Conservation (phyloP, 2,113 vertebrate species). For the Cryptotis parvus region DNA sequence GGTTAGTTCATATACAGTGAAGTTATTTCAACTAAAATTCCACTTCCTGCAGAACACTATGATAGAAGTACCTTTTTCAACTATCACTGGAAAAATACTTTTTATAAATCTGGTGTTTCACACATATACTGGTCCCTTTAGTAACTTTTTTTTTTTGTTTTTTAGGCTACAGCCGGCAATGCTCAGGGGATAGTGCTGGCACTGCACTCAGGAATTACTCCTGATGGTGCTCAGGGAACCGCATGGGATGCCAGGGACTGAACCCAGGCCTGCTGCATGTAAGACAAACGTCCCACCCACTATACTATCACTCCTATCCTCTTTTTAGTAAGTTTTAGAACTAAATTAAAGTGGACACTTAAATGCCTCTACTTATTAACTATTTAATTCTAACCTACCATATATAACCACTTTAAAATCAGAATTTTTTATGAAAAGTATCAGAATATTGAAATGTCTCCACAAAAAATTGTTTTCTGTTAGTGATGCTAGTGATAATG, state of each 20-base stretch:
- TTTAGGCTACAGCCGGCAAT: no score
- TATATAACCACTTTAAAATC: background rate
- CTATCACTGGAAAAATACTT: slow-evolving; percentile 20
- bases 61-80: background rate
- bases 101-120: background rate
- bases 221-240: no score
- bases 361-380: background rate
- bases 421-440: background rate
- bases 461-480: background rate
- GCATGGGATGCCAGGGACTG: no score
- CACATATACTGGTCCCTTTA: background rate
- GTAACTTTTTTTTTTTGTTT: no score
- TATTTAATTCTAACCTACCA: background rate
- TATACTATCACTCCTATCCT: no score
- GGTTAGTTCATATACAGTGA: background rate
- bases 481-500: background rate
- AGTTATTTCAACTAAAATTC: background rate
- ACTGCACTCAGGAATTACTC: no score
- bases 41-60: background rate
- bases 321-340: no score
- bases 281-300: no score
- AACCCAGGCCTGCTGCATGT: no score
- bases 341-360: background rate
- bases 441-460: slow-evolving; percentile 19
- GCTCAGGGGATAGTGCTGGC: no score